Base-by-base conservation (phyloP, 2,797 vertebrate species). In the Taeniopygia guttata region DNA sequence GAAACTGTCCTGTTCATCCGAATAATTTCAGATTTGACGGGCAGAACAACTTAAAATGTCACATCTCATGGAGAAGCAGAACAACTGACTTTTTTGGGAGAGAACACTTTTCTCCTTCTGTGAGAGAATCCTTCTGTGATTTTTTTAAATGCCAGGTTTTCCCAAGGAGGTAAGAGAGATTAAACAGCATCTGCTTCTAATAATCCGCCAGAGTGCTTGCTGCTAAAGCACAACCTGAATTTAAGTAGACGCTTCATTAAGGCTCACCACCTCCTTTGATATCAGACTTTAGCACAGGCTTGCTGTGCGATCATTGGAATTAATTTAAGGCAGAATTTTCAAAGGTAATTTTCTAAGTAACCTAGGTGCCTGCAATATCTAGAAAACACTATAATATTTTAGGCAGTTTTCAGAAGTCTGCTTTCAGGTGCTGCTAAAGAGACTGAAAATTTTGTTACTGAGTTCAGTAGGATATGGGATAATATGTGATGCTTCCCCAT, bases 221-320 rank as follows among this genome's bases (percentile, higher is more conserved):
- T 89, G 84, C 76, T 87, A 55, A 92, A 94, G 67, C 72, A 85
- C 8, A 16, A 70, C 55, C 60, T 90, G 86, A 91, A 87, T 95
- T 92, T 95, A 55, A 76, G 91, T 48, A 78, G 91, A 68, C 89
- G 58, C 79, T 93, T 94, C 73, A 77, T 94, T 93, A 94, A 81
- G 62, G 66, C 82, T 92, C 22, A 36, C 64, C 58, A 77, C 79
- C 59, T 89, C 46, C 55, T 93, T 94, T 95, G 56, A 83, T 95
- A 93, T 42, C 68, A 75, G 68, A 43, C 62, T 90, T 84, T 48
- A 60, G 49, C 38, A 18, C 22, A 68, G 38, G 30, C 51, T 83
- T 70, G 25, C 82, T 36, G 36, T 85, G 66, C 14, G 5, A 91
- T 70, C 45, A 2, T 75, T 77, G 58, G 66, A 72, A 89, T 58